Percentiles rank a stretch among this genome's conserved stretches.
Conservation (phyloP, 2,888 invertebrate species). For the Ectemnius lituratus region DNA sequence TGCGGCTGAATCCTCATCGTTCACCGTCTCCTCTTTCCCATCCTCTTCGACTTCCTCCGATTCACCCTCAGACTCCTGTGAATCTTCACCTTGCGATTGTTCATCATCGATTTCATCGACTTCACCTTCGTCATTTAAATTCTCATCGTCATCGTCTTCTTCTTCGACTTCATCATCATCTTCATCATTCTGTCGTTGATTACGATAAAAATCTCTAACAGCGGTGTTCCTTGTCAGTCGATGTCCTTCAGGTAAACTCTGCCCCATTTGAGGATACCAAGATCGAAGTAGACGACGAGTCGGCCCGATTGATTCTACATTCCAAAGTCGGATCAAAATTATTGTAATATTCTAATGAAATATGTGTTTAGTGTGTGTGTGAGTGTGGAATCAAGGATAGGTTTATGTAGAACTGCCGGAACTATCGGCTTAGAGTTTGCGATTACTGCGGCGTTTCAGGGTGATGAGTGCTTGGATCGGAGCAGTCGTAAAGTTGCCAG, state of each 20-base stretch:
- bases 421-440: neutral
- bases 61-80: neutral
- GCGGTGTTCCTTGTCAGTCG: neutral
- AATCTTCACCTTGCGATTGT: no score
- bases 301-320: neutral
- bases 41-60: constrained; percentile 44
- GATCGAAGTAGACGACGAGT: neutral
- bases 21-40: constrained; percentile 53
- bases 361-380: neutral
- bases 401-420: neutral
- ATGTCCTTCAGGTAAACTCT: neutral
- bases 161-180: constrained; percentile 24
- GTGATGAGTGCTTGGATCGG: neutral
- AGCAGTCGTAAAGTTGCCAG: neutral
- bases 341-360: no score
- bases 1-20: constrained; percentile 41
- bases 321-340: neutral
- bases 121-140: constrained; percentile 5
- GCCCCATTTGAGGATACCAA: neutral
- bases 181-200: neutral
- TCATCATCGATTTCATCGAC: constrained; percentile 17
- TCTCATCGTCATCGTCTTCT: constrained; percentile 24
- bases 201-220: neutral
- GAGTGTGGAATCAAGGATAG: neutral
- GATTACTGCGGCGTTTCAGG: neutral